phyloP scores from a whole-genome alignment of 2,888 invertebrate species.

The Pseudococcus longispinus region DNA sequence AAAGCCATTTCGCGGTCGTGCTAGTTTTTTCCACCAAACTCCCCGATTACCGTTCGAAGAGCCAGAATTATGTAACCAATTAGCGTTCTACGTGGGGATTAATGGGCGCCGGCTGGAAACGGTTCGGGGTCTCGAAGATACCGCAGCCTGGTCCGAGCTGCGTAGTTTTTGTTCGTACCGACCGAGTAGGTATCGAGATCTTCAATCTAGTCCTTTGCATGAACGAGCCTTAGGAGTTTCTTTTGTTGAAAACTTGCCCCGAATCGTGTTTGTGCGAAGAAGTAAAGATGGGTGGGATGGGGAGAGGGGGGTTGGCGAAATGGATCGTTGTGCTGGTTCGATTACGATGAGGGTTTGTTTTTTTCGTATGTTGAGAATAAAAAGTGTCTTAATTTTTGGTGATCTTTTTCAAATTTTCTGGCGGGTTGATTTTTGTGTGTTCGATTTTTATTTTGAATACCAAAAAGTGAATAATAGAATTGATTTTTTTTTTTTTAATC shows the following conservation, averaged over 20 bases:
- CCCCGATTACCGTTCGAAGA: not conserved
- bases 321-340: not conserved
- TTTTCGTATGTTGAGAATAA: not conserved
- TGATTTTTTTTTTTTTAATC: too few relatives aligned
- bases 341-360: not conserved
- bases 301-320: not conserved
- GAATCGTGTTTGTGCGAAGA: not conserved
- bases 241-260: not conserved
- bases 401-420: not conserved
- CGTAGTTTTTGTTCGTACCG: not conserved
- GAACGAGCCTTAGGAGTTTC: not conserved
- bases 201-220: not conserved
- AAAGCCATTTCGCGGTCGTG: constrained; percentile 1
- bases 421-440: too few relatives aligned
- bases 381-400: not conserved
- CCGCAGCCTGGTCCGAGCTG: not conserved
- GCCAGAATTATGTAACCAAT: constrained; percentile 26
- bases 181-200: not conserved
- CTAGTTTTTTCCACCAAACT: not conserved
- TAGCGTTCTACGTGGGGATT: not conserved
- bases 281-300: not conserved
- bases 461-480: too few relatives aligned
- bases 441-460: too few relatives aligned
- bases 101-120: not conserved
- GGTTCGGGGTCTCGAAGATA: not conserved